These are phyloP conservation scores for Carcinoscorpius rotundicauda DNA, from an alignment of 1,140 invertebrate species.

Conservation along the genomic window DNA sequence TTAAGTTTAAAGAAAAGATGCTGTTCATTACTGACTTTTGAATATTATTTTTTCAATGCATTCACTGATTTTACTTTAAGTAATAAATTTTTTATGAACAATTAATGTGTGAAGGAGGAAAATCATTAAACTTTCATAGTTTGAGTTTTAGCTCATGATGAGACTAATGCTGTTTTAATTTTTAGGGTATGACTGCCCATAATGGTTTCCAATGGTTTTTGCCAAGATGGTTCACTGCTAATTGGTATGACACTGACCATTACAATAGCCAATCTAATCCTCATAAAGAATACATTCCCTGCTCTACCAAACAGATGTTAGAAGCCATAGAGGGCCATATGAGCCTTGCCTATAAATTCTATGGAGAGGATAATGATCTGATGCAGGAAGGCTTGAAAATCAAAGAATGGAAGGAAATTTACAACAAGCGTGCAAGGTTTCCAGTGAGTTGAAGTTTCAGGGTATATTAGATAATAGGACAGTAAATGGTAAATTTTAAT, in stretches of 20 bases:
- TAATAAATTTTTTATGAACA: too few relatives aligned
- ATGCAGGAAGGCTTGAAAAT: slow-evolving; percentile 48
- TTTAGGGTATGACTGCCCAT: slow-evolving; percentile 43
- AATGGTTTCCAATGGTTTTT: slow-evolving; percentile 73
- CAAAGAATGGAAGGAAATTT: slow-evolving; percentile 28
- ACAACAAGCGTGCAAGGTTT: slow-evolving; percentile 1
- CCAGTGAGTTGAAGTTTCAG: slow-evolving; percentile 10
- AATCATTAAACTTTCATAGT: too few relatives aligned
- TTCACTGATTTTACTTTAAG: too few relatives aligned
- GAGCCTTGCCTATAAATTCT: slow-evolving; percentile 53
- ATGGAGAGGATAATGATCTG: slow-evolving; percentile 41
- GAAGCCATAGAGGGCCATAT: slow-evolving; percentile 62
- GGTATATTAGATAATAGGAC: too few relatives aligned
- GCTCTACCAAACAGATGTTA: slow-evolving; percentile 48
- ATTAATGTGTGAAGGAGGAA: too few relatives aligned
- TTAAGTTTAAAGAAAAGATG: too few relatives aligned
- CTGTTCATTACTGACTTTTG: too few relatives aligned
- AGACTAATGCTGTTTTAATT: slow-evolving; percentile 2
- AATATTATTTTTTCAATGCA: too few relatives aligned
- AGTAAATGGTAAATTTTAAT: too few relatives aligned
- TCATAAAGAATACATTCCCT: slow-evolving; percentile 37
- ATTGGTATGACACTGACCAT: slow-evolving; percentile 53
- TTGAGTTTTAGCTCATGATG: too few relatives aligned
- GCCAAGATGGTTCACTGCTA: slow-evolving; percentile 51
- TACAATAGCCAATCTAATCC: slow-evolving; percentile 39